Conservation (phyloP, 2,888 invertebrate species). For the Chrysopilus asiliformis region DNA sequence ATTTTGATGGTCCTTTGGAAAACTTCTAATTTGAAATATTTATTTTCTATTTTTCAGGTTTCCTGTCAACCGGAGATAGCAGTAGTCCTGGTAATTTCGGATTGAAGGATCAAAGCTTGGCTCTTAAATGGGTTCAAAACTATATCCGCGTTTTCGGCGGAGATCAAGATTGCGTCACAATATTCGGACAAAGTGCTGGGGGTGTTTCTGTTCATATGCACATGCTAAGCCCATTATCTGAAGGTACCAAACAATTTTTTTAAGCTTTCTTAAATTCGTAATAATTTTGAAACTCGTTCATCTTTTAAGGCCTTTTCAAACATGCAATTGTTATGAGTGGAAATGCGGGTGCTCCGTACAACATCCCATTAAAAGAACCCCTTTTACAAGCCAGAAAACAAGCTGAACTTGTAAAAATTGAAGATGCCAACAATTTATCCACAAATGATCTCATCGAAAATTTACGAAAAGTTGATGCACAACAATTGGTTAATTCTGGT, state of each 20-base stretch:
- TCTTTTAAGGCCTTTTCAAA: conserved; percentile 31
- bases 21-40: no score
- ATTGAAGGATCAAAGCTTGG: conserved; percentile 39
- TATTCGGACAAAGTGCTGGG: conserved; percentile 40
- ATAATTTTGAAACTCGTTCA: no score
- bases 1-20: no score
- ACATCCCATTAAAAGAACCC: conserved; percentile 17
- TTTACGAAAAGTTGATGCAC: conserved; percentile 32
- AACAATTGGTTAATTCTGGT: conserved; percentile 29
- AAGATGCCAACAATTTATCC: conserved; percentile 20
- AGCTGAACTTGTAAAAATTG: conserved; percentile 35
- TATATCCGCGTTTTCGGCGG: conserved; percentile 38
- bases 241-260: no score
- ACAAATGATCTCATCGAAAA: conserved; percentile 31
- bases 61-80: conserved; percentile 37
- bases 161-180: conserved; percentile 32
- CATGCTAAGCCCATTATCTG: conserved; percentile 35
- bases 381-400: conserved; percentile 29
- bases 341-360: conserved; percentile 36
- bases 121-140: conserved; percentile 36
- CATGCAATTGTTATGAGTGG: conserved; percentile 39
- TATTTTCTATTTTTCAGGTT: conserved; percentile 30
- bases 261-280: conserved; percentile 6
- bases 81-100: conserved; percentile 39
- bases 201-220: conserved; percentile 38